Evolutionary conservation across 2,113 vertebrate genomes (phyloP).

Genomic region (Pelobates fuscus): DNA sequence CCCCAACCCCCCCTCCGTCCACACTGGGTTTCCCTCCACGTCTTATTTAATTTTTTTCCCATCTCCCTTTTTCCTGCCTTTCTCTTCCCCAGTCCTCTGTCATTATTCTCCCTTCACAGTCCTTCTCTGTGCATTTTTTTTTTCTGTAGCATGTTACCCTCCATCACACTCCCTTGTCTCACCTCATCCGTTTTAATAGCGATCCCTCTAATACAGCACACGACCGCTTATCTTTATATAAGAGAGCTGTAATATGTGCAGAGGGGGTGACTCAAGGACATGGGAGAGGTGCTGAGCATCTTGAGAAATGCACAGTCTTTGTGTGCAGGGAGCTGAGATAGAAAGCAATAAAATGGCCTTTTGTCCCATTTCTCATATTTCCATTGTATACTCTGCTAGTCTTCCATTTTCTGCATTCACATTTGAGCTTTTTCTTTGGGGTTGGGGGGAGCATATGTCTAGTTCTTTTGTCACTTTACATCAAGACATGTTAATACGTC

Average conservation of each 20-base stretch:
- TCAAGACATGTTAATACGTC: no score
- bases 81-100: conserved; percentile 2
- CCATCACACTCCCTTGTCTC: conserved; percentile 1
- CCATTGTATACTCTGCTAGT: conserved; percentile 20
- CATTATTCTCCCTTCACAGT: background rate
- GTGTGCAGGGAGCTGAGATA: conserved; percentile 13
- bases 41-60: conserved; percentile 10
- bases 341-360: conserved; percentile 18
- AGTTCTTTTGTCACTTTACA: background rate
- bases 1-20: conserved; percentile 25
- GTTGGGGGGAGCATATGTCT: background rate
- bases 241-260: no score
- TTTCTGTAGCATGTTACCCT: conserved; percentile 7
- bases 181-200: background rate
- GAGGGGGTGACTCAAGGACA: conserved; percentile 43
- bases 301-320: conserved; percentile 24
- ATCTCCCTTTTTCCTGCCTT: conserved; percentile 1
- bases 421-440: background rate
- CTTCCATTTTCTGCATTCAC: background rate
- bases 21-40: conserved; percentile 1
- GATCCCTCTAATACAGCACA: background rate
- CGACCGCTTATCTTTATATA: conserved; percentile 19
- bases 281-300: background rate
- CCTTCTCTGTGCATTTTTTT: background rate
- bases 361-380: conserved; percentile 18